Conservation (phyloP, 1,140 invertebrate genomes). For the Drosophila biarmipes region DNA sequence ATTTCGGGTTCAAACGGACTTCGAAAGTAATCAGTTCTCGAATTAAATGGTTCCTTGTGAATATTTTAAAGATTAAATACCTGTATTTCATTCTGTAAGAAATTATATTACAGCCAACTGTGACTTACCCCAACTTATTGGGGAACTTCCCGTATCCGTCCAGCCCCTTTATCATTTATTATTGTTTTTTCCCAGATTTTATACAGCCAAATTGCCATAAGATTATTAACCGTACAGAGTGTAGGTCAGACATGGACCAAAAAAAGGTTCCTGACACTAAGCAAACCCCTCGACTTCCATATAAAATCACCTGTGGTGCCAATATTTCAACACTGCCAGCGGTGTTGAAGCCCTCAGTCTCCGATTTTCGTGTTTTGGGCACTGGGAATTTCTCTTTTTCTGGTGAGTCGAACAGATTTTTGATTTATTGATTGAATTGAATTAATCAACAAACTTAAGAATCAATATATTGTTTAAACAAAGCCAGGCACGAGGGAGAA, state of each 20-base stretch:
- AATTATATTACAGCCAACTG: background rate
- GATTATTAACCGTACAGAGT: background rate
- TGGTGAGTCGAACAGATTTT: conserved; percentile 47
- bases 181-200: conserved; percentile 10
- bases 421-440: conserved; percentile 80
- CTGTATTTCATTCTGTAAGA: no score
- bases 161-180: conserved; percentile 21
- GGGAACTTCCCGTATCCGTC: conserved; percentile 58
- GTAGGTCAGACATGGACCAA: conserved; percentile 3
- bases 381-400: conserved; percentile 29
- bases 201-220: conserved; percentile 1
- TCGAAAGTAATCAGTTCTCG: background rate
- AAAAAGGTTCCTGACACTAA: conserved; percentile 24
- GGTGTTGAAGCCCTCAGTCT: conserved; percentile 75
- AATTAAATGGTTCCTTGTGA: background rate
- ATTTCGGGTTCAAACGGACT: background rate
- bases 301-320: conserved; percentile 81
- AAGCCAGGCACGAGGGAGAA: conserved; percentile 41
- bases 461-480: conserved; percentile 79
- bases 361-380: conserved; percentile 17
- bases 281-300: conserved; percentile 63
- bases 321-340: conserved; percentile 82
- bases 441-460: conserved; percentile 80
- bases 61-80: background rate
- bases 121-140: conserved; percentile 13